A percentile compares a stretch with the other conserved stretches of the same genome.
Evolutionary conservation across 2,113 vertebrate genomes (phyloP).

Genomic region (Chlamydotis undulata): DNA sequence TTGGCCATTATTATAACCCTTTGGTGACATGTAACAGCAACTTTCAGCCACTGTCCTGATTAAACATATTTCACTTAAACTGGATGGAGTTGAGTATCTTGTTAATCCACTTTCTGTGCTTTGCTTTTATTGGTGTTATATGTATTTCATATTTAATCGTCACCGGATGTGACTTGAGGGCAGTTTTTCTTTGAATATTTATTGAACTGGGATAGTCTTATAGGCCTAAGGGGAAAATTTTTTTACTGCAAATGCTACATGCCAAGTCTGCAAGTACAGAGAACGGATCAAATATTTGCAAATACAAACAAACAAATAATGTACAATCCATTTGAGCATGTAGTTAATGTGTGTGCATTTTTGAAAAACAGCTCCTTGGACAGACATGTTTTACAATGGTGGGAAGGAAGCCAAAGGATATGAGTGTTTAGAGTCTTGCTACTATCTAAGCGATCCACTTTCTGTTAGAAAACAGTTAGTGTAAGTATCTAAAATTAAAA

Average conservation of each 20-base stretch:
- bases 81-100: background rate
- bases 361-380: background rate
- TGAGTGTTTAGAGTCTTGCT: background rate
- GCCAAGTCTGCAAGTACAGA: background rate
- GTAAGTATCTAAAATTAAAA: background rate
- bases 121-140: constrained; percentile 20
- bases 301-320: constrained; percentile 6
- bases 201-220: background rate
- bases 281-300: constrained; percentile 14
- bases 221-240: background rate
- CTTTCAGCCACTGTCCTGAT: background rate
- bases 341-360: background rate
- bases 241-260: background rate
- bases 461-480: background rate
- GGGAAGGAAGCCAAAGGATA: background rate
- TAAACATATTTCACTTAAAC: background rate
- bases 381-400: background rate
- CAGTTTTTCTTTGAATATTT: background rate
- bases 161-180: background rate
- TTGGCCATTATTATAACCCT: constrained; percentile 18
- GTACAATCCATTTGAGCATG: background rate
- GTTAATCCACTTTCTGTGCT: constrained; percentile 37
- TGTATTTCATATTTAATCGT: constrained; percentile 49
- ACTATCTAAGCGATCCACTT: background rate
- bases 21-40: background rate